Percentiles rank a stretch among this genome's conserved stretches.
phyloP scores from a whole-genome alignment of 2,888 invertebrate species.

The Hedychridium roseum region DNA sequence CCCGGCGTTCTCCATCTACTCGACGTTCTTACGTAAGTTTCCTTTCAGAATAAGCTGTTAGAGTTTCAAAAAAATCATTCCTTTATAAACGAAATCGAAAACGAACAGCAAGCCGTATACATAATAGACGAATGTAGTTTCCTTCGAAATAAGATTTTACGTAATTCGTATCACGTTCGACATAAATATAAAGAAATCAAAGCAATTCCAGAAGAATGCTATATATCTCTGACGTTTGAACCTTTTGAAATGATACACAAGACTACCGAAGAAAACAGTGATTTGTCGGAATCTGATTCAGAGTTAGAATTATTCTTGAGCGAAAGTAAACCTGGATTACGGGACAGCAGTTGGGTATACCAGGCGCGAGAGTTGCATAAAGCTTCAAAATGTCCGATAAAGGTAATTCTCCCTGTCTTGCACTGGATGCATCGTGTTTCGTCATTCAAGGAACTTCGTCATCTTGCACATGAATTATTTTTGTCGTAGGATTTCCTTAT shows the following conservation, averaged over 20 bases:
- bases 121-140: slow-evolving; percentile 52
- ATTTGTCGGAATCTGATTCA: slow-evolving; percentile 24
- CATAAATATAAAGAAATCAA: slow-evolving; percentile 26
- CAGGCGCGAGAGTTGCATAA: slow-evolving; percentile 50
- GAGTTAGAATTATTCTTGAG: slow-evolving; percentile 46
- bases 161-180: slow-evolving; percentile 46
- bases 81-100: slow-evolving; percentile 33
- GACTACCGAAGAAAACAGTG: slow-evolving; percentile 6
- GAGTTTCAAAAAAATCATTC: slow-evolving; percentile 45
- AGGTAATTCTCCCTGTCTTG: slow-evolving; percentile 34
- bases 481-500: slow-evolving; percentile 45
- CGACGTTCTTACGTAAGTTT: neutral
- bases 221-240: slow-evolving; percentile 48
- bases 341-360: slow-evolving; percentile 53
- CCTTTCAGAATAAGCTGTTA: slow-evolving; percentile 46
- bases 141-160: slow-evolving; percentile 49
- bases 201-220: slow-evolving; percentile 43
- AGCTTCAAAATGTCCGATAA: slow-evolving; percentile 41
- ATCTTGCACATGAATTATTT: too few relatives aligned
- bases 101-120: slow-evolving; percentile 32
- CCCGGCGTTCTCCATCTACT: neutral
- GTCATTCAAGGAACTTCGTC: too few relatives aligned
- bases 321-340: slow-evolving; percentile 47
- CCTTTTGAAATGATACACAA: slow-evolving; percentile 21
- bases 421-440: too few relatives aligned